Evolutionary conservation across 2,888 invertebrate species (phyloP).

Genomic region (Rhodophaea formosa): DNA sequence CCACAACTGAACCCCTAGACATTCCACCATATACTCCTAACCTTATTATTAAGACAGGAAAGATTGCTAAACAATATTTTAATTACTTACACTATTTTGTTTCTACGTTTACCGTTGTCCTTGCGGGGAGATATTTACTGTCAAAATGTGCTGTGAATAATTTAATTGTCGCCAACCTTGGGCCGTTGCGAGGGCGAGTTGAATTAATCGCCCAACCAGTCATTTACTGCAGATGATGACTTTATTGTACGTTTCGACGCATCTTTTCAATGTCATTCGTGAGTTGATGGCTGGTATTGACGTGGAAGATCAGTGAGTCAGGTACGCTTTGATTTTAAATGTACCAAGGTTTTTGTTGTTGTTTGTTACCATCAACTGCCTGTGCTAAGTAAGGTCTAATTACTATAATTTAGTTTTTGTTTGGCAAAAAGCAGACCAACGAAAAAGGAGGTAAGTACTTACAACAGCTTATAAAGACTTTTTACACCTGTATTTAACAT

Average conservation of each 20-base stretch:
- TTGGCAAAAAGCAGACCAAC: too few relatives aligned
- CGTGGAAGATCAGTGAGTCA: neutral
- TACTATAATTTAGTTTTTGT: neutral
- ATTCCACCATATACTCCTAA: too few relatives aligned
- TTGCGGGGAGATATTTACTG: constrained; percentile 29
- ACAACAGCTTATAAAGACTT: too few relatives aligned
- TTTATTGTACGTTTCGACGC: constrained; percentile 1
- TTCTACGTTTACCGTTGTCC: constrained; percentile 23
- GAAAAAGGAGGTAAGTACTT: too few relatives aligned
- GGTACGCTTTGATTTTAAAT: neutral
- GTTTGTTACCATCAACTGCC: too few relatives aligned
- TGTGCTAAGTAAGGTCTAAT: too few relatives aligned
- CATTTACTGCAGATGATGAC: constrained; percentile 26
- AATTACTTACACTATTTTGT: neutral
- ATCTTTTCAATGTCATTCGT: neutral
- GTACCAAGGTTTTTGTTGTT: neutral
- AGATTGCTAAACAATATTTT: neutral
- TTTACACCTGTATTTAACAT: too few relatives aligned
- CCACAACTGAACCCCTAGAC: too few relatives aligned
- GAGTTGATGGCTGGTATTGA: neutral
- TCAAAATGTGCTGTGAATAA: constrained; percentile 29
- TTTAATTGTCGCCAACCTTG: constrained; percentile 30
- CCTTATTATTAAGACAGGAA: too few relatives aligned
- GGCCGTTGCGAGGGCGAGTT: constrained; percentile 28
- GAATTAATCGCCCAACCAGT: constrained; percentile 30